Base-by-base conservation (phyloP, 2,888 invertebrate species). In the Brachynemurus nebulosus region DNA sequence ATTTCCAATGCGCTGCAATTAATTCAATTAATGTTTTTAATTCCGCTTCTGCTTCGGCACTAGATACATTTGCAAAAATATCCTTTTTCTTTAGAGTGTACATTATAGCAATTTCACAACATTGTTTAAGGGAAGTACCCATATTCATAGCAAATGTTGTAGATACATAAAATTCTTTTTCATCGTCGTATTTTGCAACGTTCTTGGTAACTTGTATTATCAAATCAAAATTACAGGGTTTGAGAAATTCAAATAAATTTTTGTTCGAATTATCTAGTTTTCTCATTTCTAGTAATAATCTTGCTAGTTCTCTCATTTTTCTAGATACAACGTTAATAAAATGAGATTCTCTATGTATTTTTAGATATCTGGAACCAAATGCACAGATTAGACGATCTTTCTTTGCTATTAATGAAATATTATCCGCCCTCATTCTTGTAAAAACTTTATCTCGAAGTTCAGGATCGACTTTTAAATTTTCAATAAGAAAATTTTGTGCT, bases 391-490 rank as follows among this genome's bases (percentile, higher is more conserved):
- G 19, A 2, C 38, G 1, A 39, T 51, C 49, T 16, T 43, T 44
- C 20, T 48, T 51, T 17, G 44, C 51, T 6, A 12, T 19, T 35
- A 47, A 42, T 14, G 46, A 47, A 21, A 51, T 25, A 20, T 47
- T 17, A 45, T 51, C 49, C 23, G 45, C 35, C 35, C 48, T 39
- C 49, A 51, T 51, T n/a, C 40, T 42, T 20, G 48, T 42, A 21
- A 47, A 47, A 34, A 49, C 50, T 37, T 46, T 45, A 17, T 42
- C 41, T 47, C 44, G 2, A 41, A 23, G 9, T 23, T 23, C 7
- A 7, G 9, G 6, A 23, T 23, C 23, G 9, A 23, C 34, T 14
- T 30, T 33, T 11, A 42, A 16, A 17, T 45, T 23, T 2, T 38
- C 11, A 3, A 47, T 14, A 20, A 45, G 16, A 23, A 38, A 40